phyloP scores from a whole-genome alignment of 2,888 invertebrate genomes.

The Oligia strigilis region DNA sequence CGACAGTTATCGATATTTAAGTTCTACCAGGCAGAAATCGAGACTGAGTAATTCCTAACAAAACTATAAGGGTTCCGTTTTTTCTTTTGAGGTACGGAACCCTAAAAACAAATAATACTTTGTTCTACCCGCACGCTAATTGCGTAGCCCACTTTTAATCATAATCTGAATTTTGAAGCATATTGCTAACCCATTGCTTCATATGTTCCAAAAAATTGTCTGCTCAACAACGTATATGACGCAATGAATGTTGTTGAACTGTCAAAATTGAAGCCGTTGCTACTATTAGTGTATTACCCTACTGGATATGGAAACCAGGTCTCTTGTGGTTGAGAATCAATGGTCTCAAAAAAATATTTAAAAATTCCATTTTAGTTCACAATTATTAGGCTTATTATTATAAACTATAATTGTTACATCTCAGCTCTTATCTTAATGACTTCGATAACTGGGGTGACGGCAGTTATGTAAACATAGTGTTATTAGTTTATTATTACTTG shows the following conservation, averaged over 20 bases:
- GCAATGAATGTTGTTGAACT: no score
- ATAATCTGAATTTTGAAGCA: neutral
- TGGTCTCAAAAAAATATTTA: neutral
- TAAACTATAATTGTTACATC: slow-evolving; percentile 53
- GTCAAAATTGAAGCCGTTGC: no score
- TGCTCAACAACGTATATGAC: no score
- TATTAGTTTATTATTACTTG: slow-evolving; percentile 61
- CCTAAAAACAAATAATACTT: neutral
- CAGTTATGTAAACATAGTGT: slow-evolving; percentile 64
- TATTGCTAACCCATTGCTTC: no score
- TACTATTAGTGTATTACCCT: no score
- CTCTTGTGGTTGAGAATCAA: neutral
- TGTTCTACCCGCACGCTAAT: no score
- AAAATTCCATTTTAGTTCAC: slow-evolving; percentile 1
- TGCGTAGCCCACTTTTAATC: no score
- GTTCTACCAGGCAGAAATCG: neutral
- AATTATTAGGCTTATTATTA: slow-evolving; percentile 21
- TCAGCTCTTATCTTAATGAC: slow-evolving; percentile 63
- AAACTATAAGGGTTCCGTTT: neutral
- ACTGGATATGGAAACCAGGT: neutral
- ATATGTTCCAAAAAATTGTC: no score
- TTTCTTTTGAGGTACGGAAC: no score
- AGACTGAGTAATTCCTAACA: neutral
- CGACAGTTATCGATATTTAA: no score
- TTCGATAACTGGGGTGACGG: slow-evolving; percentile 62